These are phyloP conservation scores for Yponomeuta sedellus DNA, from an alignment of 2,888 invertebrate species.

Conservation along the genomic window DNA sequence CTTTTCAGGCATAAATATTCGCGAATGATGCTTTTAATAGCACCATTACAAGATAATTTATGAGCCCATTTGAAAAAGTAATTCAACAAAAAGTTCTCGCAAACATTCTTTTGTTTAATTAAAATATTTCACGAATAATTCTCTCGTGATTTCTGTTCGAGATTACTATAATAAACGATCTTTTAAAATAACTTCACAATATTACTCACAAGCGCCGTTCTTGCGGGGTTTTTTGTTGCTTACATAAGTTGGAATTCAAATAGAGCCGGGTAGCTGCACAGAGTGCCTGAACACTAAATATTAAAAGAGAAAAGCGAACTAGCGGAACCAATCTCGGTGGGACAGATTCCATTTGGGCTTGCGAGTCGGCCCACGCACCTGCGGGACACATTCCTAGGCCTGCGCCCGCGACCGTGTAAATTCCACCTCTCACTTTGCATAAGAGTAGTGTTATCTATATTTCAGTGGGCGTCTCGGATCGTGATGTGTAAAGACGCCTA, in stretches of 20 bases:
- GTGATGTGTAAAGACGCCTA: slow-evolving; percentile 58
- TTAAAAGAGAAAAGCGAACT: slow-evolving; percentile 61
- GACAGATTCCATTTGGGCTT: slow-evolving; percentile 56
- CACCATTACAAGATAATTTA: slow-evolving; percentile 72
- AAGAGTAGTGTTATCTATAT: slow-evolving; percentile 61
- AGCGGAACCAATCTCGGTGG: slow-evolving; percentile 63
- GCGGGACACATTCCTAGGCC: slow-evolving; percentile 55
- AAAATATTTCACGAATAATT: slow-evolving; percentile 15
- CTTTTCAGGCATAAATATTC: slow-evolving; percentile 73
- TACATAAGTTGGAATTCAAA: slow-evolving; percentile 50
- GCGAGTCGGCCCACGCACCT: slow-evolving; percentile 41
- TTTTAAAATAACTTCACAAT: neutral
- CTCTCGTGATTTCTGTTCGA: slow-evolving; percentile 11
- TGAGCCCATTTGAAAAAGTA: slow-evolving; percentile 31
- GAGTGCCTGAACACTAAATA: slow-evolving; percentile 70
- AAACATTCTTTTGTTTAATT: slow-evolving; percentile 14
- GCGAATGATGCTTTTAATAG: slow-evolving; percentile 74
- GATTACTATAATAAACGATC: neutral
- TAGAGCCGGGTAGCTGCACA: slow-evolving; percentile 54
- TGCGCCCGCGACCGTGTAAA: slow-evolving; percentile 45
- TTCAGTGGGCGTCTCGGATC: slow-evolving; percentile 46
- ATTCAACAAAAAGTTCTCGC: slow-evolving; percentile 15
- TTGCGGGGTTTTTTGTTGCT: neutral
- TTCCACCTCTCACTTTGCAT: slow-evolving; percentile 62
- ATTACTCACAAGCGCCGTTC: neutral